Evolutionary conservation across 2,113 vertebrate genomes (phyloP), one percentile per base, ranked within the genome.

Genomic region (Eidolon helvum): DNA sequence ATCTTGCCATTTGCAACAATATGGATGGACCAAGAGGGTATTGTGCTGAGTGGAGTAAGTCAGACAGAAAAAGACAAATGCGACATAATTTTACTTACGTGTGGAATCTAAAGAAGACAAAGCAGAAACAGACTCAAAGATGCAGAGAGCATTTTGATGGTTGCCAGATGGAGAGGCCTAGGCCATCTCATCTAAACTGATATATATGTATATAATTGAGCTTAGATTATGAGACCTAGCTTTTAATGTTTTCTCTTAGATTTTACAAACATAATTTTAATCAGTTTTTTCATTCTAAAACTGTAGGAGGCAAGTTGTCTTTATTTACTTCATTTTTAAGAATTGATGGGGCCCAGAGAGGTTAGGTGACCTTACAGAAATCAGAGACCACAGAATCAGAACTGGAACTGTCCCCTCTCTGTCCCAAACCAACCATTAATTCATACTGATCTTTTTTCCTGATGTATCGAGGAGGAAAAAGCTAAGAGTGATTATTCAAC

Each of bases 221-320:
- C 53, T 82, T 87, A 82, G 59, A 75, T 92, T 89, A 80, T 79
- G 65, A 94, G 57, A 94, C 83, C 28, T 92, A 79, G 45, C 55
- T 92, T 86, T 87, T 69, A 59, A 57, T 69, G 2, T 79, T 94
- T 82, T 83, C 28, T n/a, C 40, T 91, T 91, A 50, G 88, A 82
- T 93, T 92, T 82, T 85, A 22, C 22, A 61, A 71, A 85, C 22
- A 35, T 63, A 59, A 83, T 80, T 92, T 77, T 84, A 90, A 96
- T 97, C 88, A 90, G 16, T 35, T 61, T 75, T 22, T 33, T 91
- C 15, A 12, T 82, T 87, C 74, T 65, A 86, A 94, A 86, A 77
- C 61, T 72, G 59, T 59, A 3, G 4, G 11, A 91, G 24, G 43
- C 30, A 72, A 78, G 68, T 53, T 88, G 57, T 89, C 66, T 93